Evolutionary conservation across 2,113 vertebrate genomes (phyloP).

Genomic region (Delphinus delphis): DNA sequence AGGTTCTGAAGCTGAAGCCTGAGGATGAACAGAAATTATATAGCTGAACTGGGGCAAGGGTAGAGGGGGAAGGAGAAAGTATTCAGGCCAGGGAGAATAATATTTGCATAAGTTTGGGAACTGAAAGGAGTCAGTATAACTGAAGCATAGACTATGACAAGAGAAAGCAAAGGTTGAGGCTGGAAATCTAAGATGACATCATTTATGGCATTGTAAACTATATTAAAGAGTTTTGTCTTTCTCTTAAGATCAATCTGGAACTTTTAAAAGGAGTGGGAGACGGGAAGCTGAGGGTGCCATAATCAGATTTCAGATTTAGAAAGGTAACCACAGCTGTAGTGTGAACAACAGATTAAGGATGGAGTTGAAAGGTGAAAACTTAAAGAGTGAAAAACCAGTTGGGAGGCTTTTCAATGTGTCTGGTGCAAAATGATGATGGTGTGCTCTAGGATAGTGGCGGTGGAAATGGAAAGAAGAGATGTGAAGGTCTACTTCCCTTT

Average conservation of each 20-base stretch:
- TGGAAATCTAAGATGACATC: background rate
- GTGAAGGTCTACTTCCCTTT: background rate
- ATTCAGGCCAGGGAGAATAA: background rate
- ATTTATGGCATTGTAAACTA: background rate
- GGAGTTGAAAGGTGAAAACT: background rate
- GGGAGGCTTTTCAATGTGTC: background rate
- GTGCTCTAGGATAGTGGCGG: background rate
- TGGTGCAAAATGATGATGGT: background rate
- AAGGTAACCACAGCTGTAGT: background rate
- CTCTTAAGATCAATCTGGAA: background rate
- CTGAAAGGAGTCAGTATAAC: background rate
- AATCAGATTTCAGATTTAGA: slow-evolving; percentile 32
- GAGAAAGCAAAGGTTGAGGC: background rate
- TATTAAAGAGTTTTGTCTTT: slow-evolving; percentile 8
- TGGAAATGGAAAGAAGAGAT: background rate
- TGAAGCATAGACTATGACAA: background rate
- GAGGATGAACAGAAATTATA: background rate
- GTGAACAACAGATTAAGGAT: background rate
- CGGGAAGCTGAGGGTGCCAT: background rate
- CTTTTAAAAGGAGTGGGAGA: background rate
- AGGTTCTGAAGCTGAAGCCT: background rate
- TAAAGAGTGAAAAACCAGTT: background rate
- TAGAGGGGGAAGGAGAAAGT: background rate
- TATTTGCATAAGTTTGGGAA: background rate
- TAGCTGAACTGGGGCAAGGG: background rate